Conservation (phyloP, 1,140 invertebrate species). For the Lordiphosa collinella region DNA sequence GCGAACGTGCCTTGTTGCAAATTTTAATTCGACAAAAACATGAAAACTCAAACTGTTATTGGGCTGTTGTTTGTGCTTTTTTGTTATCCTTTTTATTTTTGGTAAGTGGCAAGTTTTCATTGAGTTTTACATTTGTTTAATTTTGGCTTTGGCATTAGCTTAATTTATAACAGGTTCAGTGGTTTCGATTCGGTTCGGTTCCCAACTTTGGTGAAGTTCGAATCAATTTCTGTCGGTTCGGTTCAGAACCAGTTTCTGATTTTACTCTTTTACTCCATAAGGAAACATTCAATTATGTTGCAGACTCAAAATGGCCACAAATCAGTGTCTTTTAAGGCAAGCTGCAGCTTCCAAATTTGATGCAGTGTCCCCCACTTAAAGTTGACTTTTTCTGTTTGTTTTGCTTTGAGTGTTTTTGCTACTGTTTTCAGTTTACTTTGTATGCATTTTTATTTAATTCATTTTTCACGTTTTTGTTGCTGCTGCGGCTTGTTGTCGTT, state of each 20-base stretch:
- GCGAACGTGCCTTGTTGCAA: slow-evolving; percentile 72
- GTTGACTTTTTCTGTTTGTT: slow-evolving; percentile 1
- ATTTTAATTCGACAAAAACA: slow-evolving; percentile 78
- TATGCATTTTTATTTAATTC: slow-evolving; percentile 75
- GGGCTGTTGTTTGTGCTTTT: slow-evolving; percentile 35
- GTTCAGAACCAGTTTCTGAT: too few species aligned
- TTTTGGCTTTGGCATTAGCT: background rate
- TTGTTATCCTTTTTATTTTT: slow-evolving; percentile 3
- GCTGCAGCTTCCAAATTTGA: slow-evolving; percentile 30
- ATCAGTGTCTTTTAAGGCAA: slow-evolving; percentile 32
- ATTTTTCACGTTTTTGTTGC: slow-evolving; percentile 57
- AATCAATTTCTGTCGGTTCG: too few species aligned
- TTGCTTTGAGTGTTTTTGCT: slow-evolving; percentile 41
- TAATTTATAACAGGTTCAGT: too few species aligned
- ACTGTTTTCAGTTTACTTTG: slow-evolving; percentile 71
- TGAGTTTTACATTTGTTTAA: slow-evolving; percentile 7
- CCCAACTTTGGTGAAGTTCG: too few species aligned
- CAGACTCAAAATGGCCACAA: slow-evolving; percentile 59
- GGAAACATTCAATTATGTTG: slow-evolving; percentile 50
- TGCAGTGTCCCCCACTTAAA: slow-evolving; percentile 52
- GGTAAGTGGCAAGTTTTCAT: slow-evolving; percentile 6
- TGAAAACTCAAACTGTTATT: slow-evolving; percentile 71
- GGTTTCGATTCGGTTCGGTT: too few species aligned
- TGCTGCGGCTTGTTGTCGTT: slow-evolving; percentile 46
- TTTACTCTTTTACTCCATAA: too few species aligned